Base-by-base conservation (phyloP, 2,888 invertebrate species). In the Hyles lineata region DNA sequence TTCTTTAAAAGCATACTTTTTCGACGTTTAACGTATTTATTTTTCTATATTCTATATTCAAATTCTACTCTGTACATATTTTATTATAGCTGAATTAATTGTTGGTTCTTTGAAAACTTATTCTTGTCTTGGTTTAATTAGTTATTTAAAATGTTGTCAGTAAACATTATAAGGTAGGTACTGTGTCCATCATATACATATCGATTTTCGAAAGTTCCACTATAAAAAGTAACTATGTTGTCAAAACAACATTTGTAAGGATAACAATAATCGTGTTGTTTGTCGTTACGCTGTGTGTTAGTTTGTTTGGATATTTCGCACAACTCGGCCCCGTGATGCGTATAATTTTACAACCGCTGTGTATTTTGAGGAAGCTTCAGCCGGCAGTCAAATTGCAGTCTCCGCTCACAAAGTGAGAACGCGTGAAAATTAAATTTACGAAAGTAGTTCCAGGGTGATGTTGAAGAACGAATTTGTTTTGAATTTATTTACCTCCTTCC, bases 1-100 rank as follows among this genome's bases (percentile, higher is more conserved):
- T 83, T 78, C 79, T 82, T 82, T 90, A 87, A 89, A 90, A 90
- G 89, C 88, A 79, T 86, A 83, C 80, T 75, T 77, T 75, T 75
- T 79, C 80, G 78, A 84, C 79, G 78, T 80, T 77, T 82, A 50
- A 67, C 23, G 8, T 23, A 50, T 50, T 67, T 67, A 67, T 67
- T 67, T 67, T 43, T 43, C 67, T 29, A 29, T 3, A 29, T n/a
- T n/a, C n/a, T 23, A 50, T 43, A 43, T 63, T 63, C 2, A 32
- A 32, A 32, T 19, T 61, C 25, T 32, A 32, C 8, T 62, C 7
- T 55, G 2, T 55, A 11, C 43, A 11, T 11, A 15, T 15, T 55
- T 55, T 8, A 55, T 7, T 55, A 5, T 6, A 5, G 2, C 50
- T 15, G 4, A 9, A 50, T 50, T 17, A 50, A 50, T 17, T 6